Evolutionary conservation across 2,888 invertebrate genomes (phyloP), one percentile per base, ranked within the genome.

Genomic region (Agrypnus murinus): DNA sequence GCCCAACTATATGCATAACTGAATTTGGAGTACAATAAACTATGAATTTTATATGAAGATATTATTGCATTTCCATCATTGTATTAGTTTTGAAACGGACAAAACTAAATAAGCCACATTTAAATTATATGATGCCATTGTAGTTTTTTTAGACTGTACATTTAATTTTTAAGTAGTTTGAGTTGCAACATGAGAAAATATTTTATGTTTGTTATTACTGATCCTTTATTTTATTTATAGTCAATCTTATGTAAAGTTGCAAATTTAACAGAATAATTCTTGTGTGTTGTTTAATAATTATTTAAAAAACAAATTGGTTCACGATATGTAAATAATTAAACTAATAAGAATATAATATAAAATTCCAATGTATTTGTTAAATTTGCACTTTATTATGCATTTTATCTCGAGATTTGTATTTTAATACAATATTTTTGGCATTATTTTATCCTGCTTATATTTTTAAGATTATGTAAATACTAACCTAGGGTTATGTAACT

Each of bases 381-480:
- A 72, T 63, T 73, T 73, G 70, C 70, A 57, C 59, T 66, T 70
- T 66, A 31, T 19, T 58, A 65, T 63, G 63, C 64, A 63, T 67
- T 68, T 58, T 58, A 69, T 70, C 70, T 45, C 71, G 70, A 60
- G 69, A 73, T 68, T 68, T 48, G 58, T 72, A 76, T 72, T 77
- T 25, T 25, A 25, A 25, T 55, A 34, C n/a, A 19, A 55, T 36
- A 55, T 70, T 77, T 79, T 81, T 80, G 81, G 81, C 81, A 82
- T 81, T 81, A 77, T 40, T 66, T 71, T 69, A 58, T 79, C 79
- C 79, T 78, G 81, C 82, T 80, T 77, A 78, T 75, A 76, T 79
- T 78, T 25, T 78, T 79, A 80, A 79, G 80, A 78, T 75, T 79
- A 81, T 84, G 83, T 84, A 84, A 82, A 84, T 83, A 84, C 83